phyloP scores from a whole-genome alignment of 2,113 vertebrate species.

The Jacana jacana region DNA sequence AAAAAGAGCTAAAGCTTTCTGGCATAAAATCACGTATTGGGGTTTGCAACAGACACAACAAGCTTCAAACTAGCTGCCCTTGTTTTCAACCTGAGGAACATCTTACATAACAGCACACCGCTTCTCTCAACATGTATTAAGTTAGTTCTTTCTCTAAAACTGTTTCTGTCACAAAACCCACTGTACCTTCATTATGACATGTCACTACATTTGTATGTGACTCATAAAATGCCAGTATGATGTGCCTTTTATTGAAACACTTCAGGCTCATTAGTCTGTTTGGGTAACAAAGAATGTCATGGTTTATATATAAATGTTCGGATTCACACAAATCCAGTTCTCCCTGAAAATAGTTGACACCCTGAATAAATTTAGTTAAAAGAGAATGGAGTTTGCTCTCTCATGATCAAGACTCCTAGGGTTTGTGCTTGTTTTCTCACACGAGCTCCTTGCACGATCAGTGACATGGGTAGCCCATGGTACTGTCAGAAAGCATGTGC shows the following conservation, averaged over 20 bases:
- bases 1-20: background rate
- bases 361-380: background rate
- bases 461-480: fast-evolving
- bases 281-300: constrained; percentile 33
- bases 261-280: constrained; percentile 47
- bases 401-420: background rate
- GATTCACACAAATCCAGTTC: background rate
- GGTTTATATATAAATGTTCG: background rate
- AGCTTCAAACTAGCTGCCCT: background rate
- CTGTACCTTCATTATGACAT: background rate
- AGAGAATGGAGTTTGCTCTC: background rate
- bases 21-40: background rate
- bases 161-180: background rate
- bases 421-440: background rate
- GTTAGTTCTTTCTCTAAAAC: background rate
- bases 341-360: constrained; percentile 1
- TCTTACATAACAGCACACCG: background rate
- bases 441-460: background rate
- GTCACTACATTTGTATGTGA: background rate
- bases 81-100: background rate
- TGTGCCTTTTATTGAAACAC: constrained; percentile 19
- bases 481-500: background rate
- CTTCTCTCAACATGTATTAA: background rate
- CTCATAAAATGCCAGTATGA: constrained; percentile 28
- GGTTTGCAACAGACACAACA: background rate